These are phyloP conservation scores for Cheilosia variabilis DNA, from an alignment of 2,888 invertebrate genomes.

Conservation along the genomic window DNA sequence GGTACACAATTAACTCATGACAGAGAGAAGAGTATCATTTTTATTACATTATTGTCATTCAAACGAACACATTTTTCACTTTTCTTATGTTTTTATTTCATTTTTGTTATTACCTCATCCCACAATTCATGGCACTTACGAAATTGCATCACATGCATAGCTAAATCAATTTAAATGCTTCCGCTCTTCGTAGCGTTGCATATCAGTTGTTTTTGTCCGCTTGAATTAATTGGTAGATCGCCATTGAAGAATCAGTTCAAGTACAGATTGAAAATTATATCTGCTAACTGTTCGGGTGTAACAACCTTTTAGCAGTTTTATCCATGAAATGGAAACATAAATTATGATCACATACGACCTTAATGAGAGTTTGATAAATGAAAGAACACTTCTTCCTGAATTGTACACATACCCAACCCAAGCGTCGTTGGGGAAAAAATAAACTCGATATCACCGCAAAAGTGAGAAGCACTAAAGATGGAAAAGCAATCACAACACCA, in stretches of 20 bases:
- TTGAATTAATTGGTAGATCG: conserved; percentile 39
- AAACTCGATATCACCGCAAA: too few relatives aligned
- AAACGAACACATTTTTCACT: background rate
- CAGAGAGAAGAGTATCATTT: background rate
- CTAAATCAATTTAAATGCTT: conserved; percentile 41
- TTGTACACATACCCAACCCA: background rate
- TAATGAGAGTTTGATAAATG: conserved; percentile 9
- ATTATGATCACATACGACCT: conserved; percentile 16
- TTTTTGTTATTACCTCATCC: conserved; percentile 5
- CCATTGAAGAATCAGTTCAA: conserved; percentile 37
- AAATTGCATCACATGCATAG: conserved; percentile 37
- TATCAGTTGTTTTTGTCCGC: conserved; percentile 7
- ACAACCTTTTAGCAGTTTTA: background rate
- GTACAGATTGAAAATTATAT: conserved; percentile 4
- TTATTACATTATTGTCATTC: background rate
- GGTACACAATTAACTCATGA: conserved; percentile 13
- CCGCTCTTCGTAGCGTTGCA: conserved; percentile 21
- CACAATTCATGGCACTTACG: background rate
- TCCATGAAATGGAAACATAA: conserved; percentile 2
- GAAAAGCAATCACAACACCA: conserved; percentile 24
- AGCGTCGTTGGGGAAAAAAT: background rate
- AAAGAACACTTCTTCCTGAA: conserved; percentile 11
- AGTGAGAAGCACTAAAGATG: background rate
- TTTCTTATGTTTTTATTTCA: background rate
- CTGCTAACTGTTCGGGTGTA: background rate